Percentiles rank a stretch among this genome's conserved stretches.
Evolutionary conservation across 2,113 vertebrate species (phyloP).

Genomic region (Tinamus guttatus): DNA sequence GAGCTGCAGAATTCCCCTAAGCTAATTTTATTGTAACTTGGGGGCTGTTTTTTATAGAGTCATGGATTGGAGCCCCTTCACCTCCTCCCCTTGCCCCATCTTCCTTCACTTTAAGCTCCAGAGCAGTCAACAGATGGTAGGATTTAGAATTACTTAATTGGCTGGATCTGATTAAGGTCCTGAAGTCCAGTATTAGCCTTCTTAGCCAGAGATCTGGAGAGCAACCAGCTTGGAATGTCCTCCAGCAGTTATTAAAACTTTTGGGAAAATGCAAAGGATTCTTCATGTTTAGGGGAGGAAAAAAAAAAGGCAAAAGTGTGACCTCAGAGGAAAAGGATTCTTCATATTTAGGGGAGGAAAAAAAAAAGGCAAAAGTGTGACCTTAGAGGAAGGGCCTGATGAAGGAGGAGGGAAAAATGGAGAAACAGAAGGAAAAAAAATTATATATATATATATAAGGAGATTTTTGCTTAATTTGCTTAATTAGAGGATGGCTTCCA

Average conservation of each 20-base stretch:
- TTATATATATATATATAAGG: no score
- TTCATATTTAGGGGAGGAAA: no score
- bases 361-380: neutral
- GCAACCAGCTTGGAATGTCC: neutral
- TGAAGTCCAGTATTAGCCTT: neutral
- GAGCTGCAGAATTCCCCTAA: neutral
- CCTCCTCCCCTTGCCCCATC: neutral
- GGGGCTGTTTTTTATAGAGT: neutral
- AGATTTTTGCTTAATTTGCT: neutral
- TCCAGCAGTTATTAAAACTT: neutral
- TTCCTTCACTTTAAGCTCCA: neutral
- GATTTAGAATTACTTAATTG: neutral
- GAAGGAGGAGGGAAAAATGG: neutral
- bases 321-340: neutral
- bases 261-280: neutral
- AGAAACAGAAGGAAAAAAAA: neutral
- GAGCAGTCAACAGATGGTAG: slow-evolving; percentile 16
- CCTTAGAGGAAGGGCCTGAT: neutral
- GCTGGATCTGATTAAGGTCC: neutral
- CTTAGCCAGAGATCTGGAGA: neutral
- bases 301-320: neutral
- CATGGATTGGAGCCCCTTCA: neutral
- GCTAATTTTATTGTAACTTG: rapidly evolving
- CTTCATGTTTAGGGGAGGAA: no score
- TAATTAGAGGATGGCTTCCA: neutral